A percentile compares a stretch with the other conserved stretches of the same genome.
Conservation (phyloP, 2,113 vertebrate genomes). For the Struthidea cinerea region DNA sequence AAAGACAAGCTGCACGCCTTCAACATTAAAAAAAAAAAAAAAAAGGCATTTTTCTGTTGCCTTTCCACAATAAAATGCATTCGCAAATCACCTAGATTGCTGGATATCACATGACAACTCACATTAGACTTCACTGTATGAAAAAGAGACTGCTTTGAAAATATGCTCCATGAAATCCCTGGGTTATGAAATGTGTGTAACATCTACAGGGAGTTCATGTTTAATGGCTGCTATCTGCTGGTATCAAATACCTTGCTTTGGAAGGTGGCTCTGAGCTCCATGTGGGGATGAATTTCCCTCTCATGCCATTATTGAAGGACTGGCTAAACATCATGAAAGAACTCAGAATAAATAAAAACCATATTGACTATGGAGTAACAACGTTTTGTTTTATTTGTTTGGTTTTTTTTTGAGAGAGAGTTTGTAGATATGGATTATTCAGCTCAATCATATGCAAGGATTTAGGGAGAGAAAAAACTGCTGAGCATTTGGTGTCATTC, state of each 20-base stretch:
- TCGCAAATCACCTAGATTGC: neutral
- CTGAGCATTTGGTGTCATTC: neutral
- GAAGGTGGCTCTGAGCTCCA: neutral
- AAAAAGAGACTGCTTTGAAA: neutral
- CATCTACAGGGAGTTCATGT: neutral
- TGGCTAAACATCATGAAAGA: neutral
- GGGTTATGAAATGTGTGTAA: neutral
- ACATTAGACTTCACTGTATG: neutral
- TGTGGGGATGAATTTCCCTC: neutral
- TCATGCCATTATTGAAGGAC: neutral
- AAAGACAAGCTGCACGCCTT: neutral
- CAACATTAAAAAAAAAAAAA: neutral
- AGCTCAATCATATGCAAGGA: neutral
- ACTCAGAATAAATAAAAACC: neutral
- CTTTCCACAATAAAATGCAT: neutral
- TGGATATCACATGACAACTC: neutral
- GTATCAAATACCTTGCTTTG: neutral
- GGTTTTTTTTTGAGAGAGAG: accelerated
- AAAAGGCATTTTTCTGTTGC: neutral
- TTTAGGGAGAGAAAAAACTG: neutral
- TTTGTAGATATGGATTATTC: neutral
- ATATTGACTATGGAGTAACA: neutral
- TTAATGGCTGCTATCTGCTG: neutral
- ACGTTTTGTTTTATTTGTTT: neutral
- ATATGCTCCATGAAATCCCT: neutral